phyloP scores from a whole-genome alignment of 2,888 invertebrate species.

The Sarcophaga caerulescens region DNA sequence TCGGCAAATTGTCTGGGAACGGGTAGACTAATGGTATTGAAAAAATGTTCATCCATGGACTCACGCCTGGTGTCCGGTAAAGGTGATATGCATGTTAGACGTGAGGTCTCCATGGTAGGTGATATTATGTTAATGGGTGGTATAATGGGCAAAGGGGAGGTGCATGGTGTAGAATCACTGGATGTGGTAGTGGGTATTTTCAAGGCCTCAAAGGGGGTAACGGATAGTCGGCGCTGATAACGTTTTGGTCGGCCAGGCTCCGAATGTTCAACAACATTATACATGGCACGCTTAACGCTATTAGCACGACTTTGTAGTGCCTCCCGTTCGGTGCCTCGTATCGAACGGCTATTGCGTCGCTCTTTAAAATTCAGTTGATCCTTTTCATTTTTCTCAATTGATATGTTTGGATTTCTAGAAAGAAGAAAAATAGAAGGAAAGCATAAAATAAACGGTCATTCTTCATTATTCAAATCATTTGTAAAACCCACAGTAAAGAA shows the following conservation, averaged over 20 bases:
- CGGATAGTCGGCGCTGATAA: slow-evolving; percentile 82
- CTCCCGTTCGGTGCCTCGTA: slow-evolving; percentile 83
- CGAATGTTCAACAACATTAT: slow-evolving; percentile 90
- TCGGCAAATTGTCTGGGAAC: slow-evolving; percentile 92
- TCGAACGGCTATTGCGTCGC: slow-evolving; percentile 77
- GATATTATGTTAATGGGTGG: slow-evolving; percentile 80
- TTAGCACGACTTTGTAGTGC: slow-evolving; percentile 86
- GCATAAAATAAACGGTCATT: not conserved
- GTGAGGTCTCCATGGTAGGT: slow-evolving; percentile 81
- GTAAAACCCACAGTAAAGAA: slow-evolving; percentile 63
- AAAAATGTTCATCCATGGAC: slow-evolving; percentile 83
- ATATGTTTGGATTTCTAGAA: slow-evolving; percentile 79
- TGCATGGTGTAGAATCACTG: slow-evolving; percentile 78
- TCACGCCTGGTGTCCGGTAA: slow-evolving; percentile 85
- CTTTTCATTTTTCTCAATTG: slow-evolving; percentile 83
- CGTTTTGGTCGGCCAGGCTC: slow-evolving; percentile 83
- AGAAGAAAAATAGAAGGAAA: not conserved
- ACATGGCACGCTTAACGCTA: slow-evolving; percentile 91
- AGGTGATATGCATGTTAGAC: slow-evolving; percentile 85
- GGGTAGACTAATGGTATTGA: slow-evolving; percentile 83
- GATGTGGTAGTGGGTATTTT: slow-evolving; percentile 77
- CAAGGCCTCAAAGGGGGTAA: slow-evolving; percentile 79
- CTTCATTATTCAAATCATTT: not conserved
- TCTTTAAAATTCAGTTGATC: slow-evolving; percentile 82
- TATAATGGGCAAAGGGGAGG: slow-evolving; percentile 78